Evolutionary conservation across 2,113 vertebrate species (phyloP), one percentile per base, ranked within the genome.

Genomic region (Anser cygnoides): DNA sequence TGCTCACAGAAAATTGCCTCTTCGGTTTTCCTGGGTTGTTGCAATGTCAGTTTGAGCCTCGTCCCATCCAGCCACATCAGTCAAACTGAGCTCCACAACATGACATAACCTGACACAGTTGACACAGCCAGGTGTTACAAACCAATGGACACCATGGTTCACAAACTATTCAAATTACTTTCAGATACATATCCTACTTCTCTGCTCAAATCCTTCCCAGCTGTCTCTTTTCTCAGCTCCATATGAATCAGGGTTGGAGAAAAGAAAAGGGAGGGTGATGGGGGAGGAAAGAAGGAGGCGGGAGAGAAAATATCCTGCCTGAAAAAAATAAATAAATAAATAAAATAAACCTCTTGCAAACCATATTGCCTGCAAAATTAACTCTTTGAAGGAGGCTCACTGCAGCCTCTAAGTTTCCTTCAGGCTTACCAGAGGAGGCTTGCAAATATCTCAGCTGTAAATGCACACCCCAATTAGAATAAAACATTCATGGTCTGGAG

Each of bases 161-260:
- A 96, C 93, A 85, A 97, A 96, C 87, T 93, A 93, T 96, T 93
- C 92, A 97, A 94, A 92, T 97, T 89, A 86, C 78, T 97, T 97
- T 96, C 91, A 89, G 92, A 97, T 85, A 89, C 62, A 74, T 52
- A 89, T 72, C 57, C 73, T 93, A 86, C 74, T 79, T 84, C 86
- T 92, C 81, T 88, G 73, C 68, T 94, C 70, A 83, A 90, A 65
- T 63, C 57, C 71, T 93, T 81, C 85, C 77, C 61, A 93, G 79
- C 76, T 96, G 79, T 84, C 94, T 93, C 68, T 87, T 93, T 94
- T 91, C n/a, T 74, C 90, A 70, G n/a, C n/a, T 90, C 80, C 75
- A 86, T 79, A 87, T 76, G 80, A 92, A 92, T 91, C 55, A 61
- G 54, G 5, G 14, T 68, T 92, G 52, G 49, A 94, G 37, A 13